Evolutionary conservation across 1,140 invertebrate genomes (phyloP).

Genomic region (Drosophila littoralis): DNA sequence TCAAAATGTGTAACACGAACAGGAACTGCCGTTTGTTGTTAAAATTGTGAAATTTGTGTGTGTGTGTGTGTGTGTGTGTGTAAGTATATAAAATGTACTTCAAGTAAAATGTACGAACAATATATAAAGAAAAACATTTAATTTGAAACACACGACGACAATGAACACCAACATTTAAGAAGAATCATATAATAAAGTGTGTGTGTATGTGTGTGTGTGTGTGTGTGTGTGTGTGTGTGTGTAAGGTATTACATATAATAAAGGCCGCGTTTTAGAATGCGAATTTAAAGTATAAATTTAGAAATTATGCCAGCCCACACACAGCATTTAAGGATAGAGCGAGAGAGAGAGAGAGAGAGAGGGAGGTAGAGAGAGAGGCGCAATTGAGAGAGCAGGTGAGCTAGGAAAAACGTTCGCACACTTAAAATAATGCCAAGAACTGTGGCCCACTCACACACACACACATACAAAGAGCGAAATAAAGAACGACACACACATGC

Average conservation of each 20-base stretch:
- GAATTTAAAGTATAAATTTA: conserved; percentile 67
- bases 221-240: conserved; percentile 1
- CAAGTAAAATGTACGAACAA: conserved; percentile 8
- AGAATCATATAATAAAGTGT: conserved; percentile 22
- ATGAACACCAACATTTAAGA: conserved; percentile 49
- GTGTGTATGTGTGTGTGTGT: conserved; percentile 1
- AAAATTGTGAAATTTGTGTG: conserved; percentile 5
- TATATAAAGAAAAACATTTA: conserved; percentile 24
- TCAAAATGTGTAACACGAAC: no score
- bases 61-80: neutral
- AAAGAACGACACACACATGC: conserved; percentile 46
- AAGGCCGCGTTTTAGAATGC: conserved; percentile 20
- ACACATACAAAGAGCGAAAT: conserved; percentile 32
- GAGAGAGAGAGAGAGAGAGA: conserved; percentile 8
- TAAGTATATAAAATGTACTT: conserved; percentile 6
- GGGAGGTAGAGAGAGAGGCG: conserved; percentile 1
- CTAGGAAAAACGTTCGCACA: conserved; percentile 52
- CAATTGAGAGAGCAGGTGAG: conserved; percentile 58
- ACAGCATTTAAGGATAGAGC: conserved; percentile 22
- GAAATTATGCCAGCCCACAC: conserved; percentile 70
- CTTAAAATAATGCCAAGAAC: conserved; percentile 80
- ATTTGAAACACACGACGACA: conserved; percentile 52
- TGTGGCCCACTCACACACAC: conserved; percentile 56
- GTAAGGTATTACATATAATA: conserved; percentile 15
- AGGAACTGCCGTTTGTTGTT: no score